A percentile compares a stretch with the other conserved stretches of the same genome.
Evolutionary conservation across 1,140 invertebrate species (phyloP).

Genomic region (Bombus haemorrhoidalis): DNA sequence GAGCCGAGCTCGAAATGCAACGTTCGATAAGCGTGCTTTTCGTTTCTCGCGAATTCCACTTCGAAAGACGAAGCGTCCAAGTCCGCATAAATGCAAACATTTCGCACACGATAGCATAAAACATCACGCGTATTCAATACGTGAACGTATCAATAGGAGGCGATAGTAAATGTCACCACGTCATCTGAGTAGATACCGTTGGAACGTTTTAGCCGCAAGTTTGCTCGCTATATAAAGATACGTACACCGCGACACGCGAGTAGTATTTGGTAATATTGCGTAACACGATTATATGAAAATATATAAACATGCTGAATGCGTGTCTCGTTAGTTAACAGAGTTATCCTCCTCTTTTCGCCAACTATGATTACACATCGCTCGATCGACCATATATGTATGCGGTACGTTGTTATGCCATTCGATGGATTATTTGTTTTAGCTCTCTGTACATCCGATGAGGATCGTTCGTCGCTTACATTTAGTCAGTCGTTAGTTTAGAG

Average conservation of each 20-base stretch:
- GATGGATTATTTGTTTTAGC: conserved; percentile 1
- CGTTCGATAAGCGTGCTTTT: background rate
- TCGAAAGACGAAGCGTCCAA: background rate
- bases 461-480: conserved; percentile 2
- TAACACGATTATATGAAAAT: conserved; percentile 49
- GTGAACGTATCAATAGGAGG: background rate
- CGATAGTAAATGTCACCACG: background rate
- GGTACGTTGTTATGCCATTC: conserved; percentile 34
- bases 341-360: conserved; percentile 1
- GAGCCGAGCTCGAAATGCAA: background rate
- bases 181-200: background rate
- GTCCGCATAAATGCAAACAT: background rate
- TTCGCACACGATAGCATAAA: background rate
- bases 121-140: background rate
- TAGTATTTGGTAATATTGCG: conserved; percentile 39
- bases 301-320: conserved; percentile 14
- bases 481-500: conserved; percentile 6
- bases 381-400: background rate
- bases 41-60: background rate
- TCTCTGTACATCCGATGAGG: background rate
- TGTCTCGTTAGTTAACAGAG: conserved; percentile 28
- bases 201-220: background rate
- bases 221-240: background rate
- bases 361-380: conserved; percentile 34
- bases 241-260: conserved; percentile 21